Conservation (phyloP, 2,888 invertebrate species). For the Meloe dianella region DNA sequence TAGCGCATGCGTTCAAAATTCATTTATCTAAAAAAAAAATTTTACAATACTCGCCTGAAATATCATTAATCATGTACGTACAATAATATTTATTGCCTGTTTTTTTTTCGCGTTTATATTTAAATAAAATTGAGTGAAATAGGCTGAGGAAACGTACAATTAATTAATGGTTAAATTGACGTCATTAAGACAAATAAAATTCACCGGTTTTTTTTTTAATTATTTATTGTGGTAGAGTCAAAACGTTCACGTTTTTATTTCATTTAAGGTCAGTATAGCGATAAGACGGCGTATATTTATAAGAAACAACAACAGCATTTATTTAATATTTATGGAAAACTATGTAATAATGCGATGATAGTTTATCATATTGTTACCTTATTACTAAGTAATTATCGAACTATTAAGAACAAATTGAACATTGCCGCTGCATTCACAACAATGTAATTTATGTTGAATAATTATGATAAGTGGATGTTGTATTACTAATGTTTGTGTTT, state of each 20-base stretch:
- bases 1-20: constrained; percentile 23
- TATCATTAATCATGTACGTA: neutral
- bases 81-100: constrained; percentile 10
- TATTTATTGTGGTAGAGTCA: too few relatives aligned
- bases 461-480: neutral
- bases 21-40: neutral
- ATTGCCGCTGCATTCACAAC: neutral
- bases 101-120: constrained; percentile 11
- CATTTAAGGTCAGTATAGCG: neutral
- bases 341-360: too few relatives aligned
- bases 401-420: too few relatives aligned
- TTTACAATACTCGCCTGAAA: too few relatives aligned
- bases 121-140: neutral
- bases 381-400: too few relatives aligned
- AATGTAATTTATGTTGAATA: neutral
- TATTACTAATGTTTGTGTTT: neutral
- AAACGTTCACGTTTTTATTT: neutral
- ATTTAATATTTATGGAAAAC: too few relatives aligned
- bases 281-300: neutral
- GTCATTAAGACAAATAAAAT: neutral
- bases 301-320: too few relatives aligned
- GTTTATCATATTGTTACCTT: too few relatives aligned
- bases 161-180: neutral
- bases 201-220: too few relatives aligned
- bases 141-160: neutral